Evolutionary conservation across 2,113 vertebrate genomes (phyloP).

Genomic region (Microcebus lehilahytsara): DNA sequence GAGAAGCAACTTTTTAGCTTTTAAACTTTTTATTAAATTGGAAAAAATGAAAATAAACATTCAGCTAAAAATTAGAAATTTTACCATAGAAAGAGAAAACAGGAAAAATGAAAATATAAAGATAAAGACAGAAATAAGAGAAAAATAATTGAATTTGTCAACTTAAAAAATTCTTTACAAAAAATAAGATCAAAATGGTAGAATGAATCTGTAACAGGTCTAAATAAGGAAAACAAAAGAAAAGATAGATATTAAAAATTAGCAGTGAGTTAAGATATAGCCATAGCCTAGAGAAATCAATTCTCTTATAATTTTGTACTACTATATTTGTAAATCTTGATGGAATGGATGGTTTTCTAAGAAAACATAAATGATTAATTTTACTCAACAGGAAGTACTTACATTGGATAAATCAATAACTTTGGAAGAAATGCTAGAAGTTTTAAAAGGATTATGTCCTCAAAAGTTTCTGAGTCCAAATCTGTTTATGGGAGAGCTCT

Average conservation of each 20-base stretch:
- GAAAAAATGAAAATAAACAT: neutral
- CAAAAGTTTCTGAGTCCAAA: neutral
- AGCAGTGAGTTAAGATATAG: neutral
- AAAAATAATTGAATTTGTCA: neutral
- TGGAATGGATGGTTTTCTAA: neutral
- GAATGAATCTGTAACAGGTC: neutral
- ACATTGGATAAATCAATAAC: neutral
- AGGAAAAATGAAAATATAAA: neutral
- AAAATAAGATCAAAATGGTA: neutral
- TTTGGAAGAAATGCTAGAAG: neutral
- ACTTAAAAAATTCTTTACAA: neutral
- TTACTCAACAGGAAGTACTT: neutral
- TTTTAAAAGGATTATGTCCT: neutral
- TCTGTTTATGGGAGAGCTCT: neutral
- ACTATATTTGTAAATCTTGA: neutral
- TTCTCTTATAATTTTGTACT: neutral
- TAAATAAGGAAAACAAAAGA: neutral
- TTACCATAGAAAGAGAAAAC: neutral
- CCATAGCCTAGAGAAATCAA: neutral
- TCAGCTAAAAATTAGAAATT: neutral
- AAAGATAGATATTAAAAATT: neutral
- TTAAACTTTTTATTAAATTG: neutral
- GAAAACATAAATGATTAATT: slow-evolving; percentile 9
- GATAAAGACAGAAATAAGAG: neutral
- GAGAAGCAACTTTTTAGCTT: neutral